phyloP scores from a whole-genome alignment of 2,888 invertebrate genomes.

The Steromphala cineraria region DNA sequence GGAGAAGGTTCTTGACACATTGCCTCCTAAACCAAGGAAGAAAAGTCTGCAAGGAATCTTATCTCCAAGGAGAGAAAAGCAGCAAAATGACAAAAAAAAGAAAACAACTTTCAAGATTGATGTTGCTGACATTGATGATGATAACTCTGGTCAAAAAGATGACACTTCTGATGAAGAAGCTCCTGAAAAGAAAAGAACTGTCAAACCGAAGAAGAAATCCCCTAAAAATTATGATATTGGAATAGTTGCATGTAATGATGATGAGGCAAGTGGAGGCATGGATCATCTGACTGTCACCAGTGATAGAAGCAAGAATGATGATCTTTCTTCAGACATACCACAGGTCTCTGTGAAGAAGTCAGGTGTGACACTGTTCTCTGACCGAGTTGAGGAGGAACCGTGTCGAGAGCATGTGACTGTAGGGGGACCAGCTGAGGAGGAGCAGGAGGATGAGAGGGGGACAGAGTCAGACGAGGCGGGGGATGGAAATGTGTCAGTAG shows the following conservation, averaged over 20 bases:
- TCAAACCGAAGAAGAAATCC: neutral
- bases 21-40: neutral
- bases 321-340: neutral
- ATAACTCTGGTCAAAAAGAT: neutral
- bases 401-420: slow-evolving; percentile 1
- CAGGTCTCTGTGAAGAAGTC: neutral
- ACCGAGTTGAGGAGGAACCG: neutral
- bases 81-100: slow-evolving; percentile 36
- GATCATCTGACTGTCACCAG: neutral
- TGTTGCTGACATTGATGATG: neutral
- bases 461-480: neutral
- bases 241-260: neutral
- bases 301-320: neutral
- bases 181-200: neutral
- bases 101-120: slow-evolving; percentile 29
- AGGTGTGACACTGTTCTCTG: slow-evolving; percentile 9
- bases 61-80: slow-evolving; percentile 33
- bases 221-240: neutral
- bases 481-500: neutral
- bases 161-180: neutral
- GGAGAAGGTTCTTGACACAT: neutral
- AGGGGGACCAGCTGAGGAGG: neutral
- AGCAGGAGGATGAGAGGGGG: neutral
- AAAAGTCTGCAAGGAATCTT: slow-evolving; percentile 40
- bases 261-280: neutral